Conservation (phyloP, 2,797 vertebrate species). For the Holocentrus rufus region DNA sequence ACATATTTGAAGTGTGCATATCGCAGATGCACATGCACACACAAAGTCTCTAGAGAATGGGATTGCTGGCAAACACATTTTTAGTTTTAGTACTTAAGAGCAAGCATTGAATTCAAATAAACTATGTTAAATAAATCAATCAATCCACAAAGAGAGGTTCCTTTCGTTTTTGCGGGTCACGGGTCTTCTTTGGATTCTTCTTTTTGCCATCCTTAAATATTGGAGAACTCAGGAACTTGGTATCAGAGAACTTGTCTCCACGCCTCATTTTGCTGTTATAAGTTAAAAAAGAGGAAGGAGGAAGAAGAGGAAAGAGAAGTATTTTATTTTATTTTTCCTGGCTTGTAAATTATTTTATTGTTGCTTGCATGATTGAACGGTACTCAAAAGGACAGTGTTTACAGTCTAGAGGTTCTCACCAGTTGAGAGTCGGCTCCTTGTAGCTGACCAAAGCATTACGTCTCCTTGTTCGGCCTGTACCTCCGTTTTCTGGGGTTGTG, state of each 20-base stretch:
- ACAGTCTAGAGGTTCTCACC: conserved; percentile 59
- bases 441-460: conserved; percentile 68
- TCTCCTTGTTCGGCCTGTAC: conserved; percentile 57
- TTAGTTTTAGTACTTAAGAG: neutral
- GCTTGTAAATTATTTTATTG: neutral
- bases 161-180: neutral
- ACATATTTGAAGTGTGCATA: neutral
- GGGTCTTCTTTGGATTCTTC: conserved; percentile 41
- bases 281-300: conserved; percentile 6
- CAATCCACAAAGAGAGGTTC: neutral
- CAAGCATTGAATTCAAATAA: neutral
- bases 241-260: conserved; percentile 79
- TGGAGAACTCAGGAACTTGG: conserved; percentile 76
- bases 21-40: neutral
- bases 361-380: too few relatives aligned
- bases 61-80: conserved; percentile 10
- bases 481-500: conserved; percentile 30
- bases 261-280: conserved; percentile 82
- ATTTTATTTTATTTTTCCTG: neutral
- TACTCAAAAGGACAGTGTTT: neutral
- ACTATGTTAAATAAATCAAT: conserved; percentile 3
- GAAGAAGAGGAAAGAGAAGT: neutral
- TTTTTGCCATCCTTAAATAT: conserved; percentile 73
- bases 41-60: neutral
- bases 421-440: conserved; percentile 79